These are phyloP conservation scores for Coelopa frigida DNA, from an alignment of 1,140 invertebrate species.

Conservation along the genomic window DNA sequence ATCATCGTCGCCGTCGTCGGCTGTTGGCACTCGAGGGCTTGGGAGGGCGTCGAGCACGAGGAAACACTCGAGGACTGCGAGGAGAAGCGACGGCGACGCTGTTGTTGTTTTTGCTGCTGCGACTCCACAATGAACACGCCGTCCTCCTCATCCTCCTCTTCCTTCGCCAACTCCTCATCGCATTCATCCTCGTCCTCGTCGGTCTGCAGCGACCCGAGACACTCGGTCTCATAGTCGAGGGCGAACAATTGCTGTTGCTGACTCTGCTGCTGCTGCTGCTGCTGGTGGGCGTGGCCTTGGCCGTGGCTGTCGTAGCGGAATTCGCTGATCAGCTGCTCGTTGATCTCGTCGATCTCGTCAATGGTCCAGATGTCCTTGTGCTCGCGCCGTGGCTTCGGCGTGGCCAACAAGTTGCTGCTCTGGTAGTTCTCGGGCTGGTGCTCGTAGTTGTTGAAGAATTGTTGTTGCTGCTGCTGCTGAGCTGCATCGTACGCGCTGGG, in stretches of 20 bases:
- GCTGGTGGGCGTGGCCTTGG: not conserved
- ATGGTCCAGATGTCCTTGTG: constrained; percentile 42
- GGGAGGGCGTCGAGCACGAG: no score
- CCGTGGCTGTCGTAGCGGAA: constrained; percentile 13
- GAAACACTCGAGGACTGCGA: not conserved
- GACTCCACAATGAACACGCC: constrained; percentile 8
- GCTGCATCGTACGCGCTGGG: not conserved
- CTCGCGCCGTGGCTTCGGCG: constrained; percentile 38
- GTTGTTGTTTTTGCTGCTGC: constrained; percentile 10
- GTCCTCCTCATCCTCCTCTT: constrained; percentile 14
- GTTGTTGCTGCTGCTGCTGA: constrained; percentile 13
- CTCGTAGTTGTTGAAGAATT: constrained; percentile 14
- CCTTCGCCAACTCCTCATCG: not conserved
- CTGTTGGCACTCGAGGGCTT: not conserved
- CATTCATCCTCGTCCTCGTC: not conserved
- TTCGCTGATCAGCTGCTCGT: constrained; percentile 21
- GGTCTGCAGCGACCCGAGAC: not conserved
- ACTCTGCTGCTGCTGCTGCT: constrained; percentile 1
- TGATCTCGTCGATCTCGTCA: constrained; percentile 33
- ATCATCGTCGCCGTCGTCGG: constrained; percentile 24
- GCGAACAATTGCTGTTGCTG: constrained; percentile 4
- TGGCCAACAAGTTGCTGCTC: constrained; percentile 24
- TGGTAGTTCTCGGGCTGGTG: constrained; percentile 29
- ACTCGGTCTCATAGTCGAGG: not conserved
- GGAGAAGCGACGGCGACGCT: constrained; percentile 1